Conservation (phyloP, 2,888 invertebrate species). For the Polylopha cassiicola region DNA sequence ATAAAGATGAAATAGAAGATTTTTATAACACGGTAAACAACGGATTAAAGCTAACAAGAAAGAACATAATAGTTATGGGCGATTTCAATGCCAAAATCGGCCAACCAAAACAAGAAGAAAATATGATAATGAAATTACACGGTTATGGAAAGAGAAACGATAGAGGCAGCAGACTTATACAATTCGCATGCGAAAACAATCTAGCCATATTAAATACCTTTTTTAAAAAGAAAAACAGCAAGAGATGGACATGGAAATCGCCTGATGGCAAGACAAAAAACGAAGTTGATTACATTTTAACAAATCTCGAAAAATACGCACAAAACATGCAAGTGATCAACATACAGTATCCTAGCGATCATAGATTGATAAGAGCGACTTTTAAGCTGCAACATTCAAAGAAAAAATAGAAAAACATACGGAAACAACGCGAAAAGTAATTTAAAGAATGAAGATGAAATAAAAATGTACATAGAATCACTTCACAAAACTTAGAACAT, state of each 20-base stretch:
- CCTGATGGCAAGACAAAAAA: not conserved
- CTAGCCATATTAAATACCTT: not conserved
- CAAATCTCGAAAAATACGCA: not conserved
- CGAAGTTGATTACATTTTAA: not conserved
- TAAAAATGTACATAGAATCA: no score
- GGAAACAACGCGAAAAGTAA: no score
- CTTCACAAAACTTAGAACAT: no score
- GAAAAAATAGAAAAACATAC: conserved; percentile 1
- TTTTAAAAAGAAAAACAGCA: conserved; percentile 1
- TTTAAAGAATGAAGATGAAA: no score
- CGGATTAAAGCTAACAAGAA: not conserved
- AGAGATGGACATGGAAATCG: conserved; percentile 5
- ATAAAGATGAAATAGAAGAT: not conserved
- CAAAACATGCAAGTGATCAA: not conserved
- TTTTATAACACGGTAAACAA: not conserved
- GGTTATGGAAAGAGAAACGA: conserved; percentile 2
- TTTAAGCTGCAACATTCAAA: not conserved
- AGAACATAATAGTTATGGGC: not conserved
- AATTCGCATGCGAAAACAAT: conserved; percentile 4
- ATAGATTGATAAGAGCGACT: not conserved
- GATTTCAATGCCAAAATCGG: conserved; percentile 11
- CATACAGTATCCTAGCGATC: not conserved
- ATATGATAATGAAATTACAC: not conserved
- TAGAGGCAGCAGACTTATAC: not conserved
- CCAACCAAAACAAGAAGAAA: not conserved